Conservation (phyloP, 2,113 vertebrate genomes). For the Genyomyrus donnyi region DNA sequence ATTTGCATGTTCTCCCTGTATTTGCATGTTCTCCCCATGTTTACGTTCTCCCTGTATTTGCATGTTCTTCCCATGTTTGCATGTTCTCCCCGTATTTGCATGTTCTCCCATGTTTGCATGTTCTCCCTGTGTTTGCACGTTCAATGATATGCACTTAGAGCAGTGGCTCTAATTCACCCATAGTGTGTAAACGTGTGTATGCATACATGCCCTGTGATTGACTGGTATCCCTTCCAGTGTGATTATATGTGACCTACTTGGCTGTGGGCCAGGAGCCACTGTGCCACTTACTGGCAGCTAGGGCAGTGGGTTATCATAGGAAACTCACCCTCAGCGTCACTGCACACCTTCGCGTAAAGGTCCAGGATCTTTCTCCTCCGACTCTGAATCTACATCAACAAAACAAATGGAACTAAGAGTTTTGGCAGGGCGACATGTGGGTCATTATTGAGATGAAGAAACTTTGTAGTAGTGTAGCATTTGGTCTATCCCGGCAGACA, state of each 20-base stretch:
- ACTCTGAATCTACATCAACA: slow-evolving; percentile 77
- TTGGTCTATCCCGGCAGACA: not conserved
- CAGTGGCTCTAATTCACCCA: not conserved
- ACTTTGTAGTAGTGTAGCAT: not conserved
- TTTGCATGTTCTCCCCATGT: too few species aligned
- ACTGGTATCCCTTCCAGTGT: not conserved
- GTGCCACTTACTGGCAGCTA: not conserved
- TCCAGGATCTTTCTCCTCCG: slow-evolving; percentile 95
- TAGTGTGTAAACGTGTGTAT: not conserved
- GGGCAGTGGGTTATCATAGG: not conserved
- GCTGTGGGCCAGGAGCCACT: not conserved
- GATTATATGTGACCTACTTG: not conserved
- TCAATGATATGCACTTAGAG: not conserved
- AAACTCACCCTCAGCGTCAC: slow-evolving; percentile 78
- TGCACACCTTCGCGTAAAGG: slow-evolving; percentile 81
- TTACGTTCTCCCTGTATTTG: not conserved
- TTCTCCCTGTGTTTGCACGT: not conserved
- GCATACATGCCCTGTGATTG: not conserved
- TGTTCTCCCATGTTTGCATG: not conserved
- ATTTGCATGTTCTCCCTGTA: too few species aligned
- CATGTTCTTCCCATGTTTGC: too few species aligned
- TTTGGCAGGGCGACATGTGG: not conserved
- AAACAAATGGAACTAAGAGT: not conserved
- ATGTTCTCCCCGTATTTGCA: not conserved
- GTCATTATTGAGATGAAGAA: not conserved